These are phyloP conservation scores for Neria commutata DNA, from an alignment of 2,888 invertebrate genomes.

Conservation along the genomic window DNA sequence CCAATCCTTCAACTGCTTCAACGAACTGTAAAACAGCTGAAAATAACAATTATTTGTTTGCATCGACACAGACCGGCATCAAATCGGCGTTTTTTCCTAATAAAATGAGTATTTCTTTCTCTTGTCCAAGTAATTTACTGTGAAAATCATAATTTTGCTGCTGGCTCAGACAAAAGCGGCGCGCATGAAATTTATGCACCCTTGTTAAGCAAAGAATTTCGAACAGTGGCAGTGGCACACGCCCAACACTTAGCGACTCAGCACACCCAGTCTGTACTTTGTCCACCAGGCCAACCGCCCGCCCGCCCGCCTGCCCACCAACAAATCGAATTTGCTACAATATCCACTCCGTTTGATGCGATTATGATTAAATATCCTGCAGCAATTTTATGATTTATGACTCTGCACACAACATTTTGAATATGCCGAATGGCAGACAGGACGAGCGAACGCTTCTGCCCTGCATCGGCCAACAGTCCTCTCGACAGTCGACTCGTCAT, in stretches of 20 bases:
- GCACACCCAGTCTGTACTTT: neutral
- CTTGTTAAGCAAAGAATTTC: neutral
- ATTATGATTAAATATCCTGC: slow-evolving; percentile 53
- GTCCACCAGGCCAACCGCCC: neutral
- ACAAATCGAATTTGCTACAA: slow-evolving; percentile 29
- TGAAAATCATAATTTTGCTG: neutral
- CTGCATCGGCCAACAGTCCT: slow-evolving; percentile 21
- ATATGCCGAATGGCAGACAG: slow-evolving; percentile 34
- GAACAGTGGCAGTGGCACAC: neutral
- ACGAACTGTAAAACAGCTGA: no score
- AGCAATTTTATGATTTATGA: slow-evolving; percentile 53
- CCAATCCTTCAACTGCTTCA: no score
- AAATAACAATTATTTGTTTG: no score
- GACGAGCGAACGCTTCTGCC: slow-evolving; percentile 18
- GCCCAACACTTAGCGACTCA: neutral
- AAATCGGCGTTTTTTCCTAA: no score
- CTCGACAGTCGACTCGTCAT: neutral
- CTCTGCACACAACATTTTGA: slow-evolving; percentile 50
- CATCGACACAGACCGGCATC: no score
- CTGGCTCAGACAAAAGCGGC: neutral
- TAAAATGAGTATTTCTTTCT: no score
- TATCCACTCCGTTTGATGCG: slow-evolving; percentile 30
- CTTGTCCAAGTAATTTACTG: neutral
- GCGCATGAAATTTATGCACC: neutral
- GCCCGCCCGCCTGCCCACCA: neutral